Percentiles rank a stretch among this genome's conserved stretches.
These are phyloP conservation scores for Gulo gulo DNA, from an alignment of 2,113 vertebrate genomes.

Conservation along the genomic window DNA sequence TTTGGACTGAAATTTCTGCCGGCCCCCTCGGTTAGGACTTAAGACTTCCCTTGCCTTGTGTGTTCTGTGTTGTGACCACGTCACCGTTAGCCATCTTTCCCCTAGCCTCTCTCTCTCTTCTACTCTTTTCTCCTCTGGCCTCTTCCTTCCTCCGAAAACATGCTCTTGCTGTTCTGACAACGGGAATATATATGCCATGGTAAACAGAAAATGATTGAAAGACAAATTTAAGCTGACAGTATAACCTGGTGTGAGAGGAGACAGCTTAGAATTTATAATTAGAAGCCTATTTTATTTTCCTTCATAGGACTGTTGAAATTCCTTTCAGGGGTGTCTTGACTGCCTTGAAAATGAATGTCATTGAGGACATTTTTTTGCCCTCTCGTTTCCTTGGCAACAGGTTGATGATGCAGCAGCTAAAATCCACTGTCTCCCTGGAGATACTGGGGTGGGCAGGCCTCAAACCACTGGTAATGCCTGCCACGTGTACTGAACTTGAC, in stretches of 20 bases:
- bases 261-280: constrained; percentile 84
- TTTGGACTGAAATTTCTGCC: neutral
- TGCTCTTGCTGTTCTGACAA: constrained; percentile 65
- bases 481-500: constrained; percentile 73
- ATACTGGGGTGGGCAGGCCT: constrained; percentile 83
- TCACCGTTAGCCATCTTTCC: neutral
- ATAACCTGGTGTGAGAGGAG: constrained; percentile 78
- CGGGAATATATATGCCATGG: constrained; percentile 70
- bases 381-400: constrained; percentile 88
- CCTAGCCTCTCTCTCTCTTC: constrained; percentile 50
- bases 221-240: constrained; percentile 79
- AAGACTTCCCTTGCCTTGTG: neutral
- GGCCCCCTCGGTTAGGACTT: neutral
- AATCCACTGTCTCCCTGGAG: constrained; percentile 85
- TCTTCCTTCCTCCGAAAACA: constrained; percentile 63
- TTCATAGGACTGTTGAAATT: constrained; percentile 81
- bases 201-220: constrained; percentile 79
- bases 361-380: constrained; percentile 80
- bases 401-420: constrained; percentile 85
- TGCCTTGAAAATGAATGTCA: constrained; percentile 86
- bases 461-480: constrained; percentile 75
- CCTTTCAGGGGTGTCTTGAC: constrained; percentile 84
- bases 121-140: constrained; percentile 28
- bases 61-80: constrained; percentile 55
- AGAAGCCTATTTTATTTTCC: constrained; percentile 83